These are phyloP conservation scores for Alligator mississippiensis DNA, from an alignment of 2,113 vertebrate genomes.

Conservation along the genomic window DNA sequence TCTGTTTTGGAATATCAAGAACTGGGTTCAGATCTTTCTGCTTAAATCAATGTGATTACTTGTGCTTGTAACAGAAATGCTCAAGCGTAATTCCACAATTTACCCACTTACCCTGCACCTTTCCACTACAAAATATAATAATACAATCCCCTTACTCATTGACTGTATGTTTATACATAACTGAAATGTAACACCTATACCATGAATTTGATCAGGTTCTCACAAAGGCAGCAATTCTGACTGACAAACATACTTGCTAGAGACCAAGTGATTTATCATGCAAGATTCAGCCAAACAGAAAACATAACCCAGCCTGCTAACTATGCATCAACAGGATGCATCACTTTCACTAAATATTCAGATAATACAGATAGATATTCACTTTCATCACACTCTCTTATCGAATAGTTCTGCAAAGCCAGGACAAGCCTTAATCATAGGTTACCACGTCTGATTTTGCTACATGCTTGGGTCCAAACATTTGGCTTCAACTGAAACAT, in stretches of 20 bases:
- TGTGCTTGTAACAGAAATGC: not conserved
- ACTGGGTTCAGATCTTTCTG: not conserved
- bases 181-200: not conserved
- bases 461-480: not conserved
- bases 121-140: too few relatives aligned
- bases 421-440: not conserved
- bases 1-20: not conserved
- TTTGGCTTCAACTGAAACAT: accelerated
- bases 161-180: not conserved
- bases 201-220: not conserved
- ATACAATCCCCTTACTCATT: too few relatives aligned
- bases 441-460: not conserved
- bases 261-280: not conserved
- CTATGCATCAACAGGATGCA: not conserved
- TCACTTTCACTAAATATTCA: not conserved
- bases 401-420: not conserved
- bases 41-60: not conserved
- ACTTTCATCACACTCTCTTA: accelerated
- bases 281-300: slow-evolving; percentile 2
- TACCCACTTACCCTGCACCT: not conserved
- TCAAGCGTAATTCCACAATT: not conserved
- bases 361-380: not conserved
- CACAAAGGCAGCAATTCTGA: not conserved
- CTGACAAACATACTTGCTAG: not conserved
- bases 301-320: not conserved